Conservation (phyloP, 2,888 invertebrate species). For the Alviniconcha strummeri region DNA sequence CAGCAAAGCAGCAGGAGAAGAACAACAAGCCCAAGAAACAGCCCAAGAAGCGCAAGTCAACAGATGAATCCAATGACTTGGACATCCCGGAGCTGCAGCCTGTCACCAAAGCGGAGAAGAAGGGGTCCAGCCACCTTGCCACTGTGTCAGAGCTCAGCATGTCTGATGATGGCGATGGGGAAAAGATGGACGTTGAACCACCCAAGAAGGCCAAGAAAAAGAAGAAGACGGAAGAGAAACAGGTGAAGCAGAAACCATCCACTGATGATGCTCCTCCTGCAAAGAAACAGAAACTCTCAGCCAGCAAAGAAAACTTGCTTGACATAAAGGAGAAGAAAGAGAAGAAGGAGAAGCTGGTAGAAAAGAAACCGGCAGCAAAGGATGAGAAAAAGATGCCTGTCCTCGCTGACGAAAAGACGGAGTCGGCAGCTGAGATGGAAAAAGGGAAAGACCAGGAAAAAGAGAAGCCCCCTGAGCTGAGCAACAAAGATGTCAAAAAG, state of each 20-base stretch:
- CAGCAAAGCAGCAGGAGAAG: conserved; percentile 35
- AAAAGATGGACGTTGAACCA: conserved; percentile 40
- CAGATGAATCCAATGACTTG: conserved; percentile 42
- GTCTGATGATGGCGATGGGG: conserved; percentile 46
- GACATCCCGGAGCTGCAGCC: conserved; percentile 32
- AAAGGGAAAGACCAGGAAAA: conserved; percentile 4
- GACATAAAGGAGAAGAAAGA: conserved; percentile 11
- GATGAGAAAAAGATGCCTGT: conserved; percentile 17
- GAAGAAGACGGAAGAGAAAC: conserved; percentile 40
- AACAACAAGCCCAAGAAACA: conserved; percentile 37
- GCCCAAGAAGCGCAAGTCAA: conserved; percentile 42
- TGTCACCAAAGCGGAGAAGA: neutral
- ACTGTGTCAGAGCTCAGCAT: conserved; percentile 30
- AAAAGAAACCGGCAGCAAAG: conserved; percentile 2
- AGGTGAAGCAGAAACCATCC: conserved; percentile 31
- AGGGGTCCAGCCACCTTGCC: conserved; percentile 15
- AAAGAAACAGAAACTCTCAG: conserved; percentile 35
- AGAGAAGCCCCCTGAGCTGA: conserved; percentile 3
- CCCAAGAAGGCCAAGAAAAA: conserved; percentile 46
- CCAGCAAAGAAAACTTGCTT: conserved; percentile 26
- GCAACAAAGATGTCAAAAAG: conserved; percentile 11
- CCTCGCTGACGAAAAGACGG: conserved; percentile 1
- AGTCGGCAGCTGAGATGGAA: conserved; percentile 1
- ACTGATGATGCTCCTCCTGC: conserved; percentile 22
- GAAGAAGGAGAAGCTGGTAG: conserved; percentile 31